Evolutionary conservation across 2,113 vertebrate species (phyloP).

Genomic region (Actenoides hombroni): DNA sequence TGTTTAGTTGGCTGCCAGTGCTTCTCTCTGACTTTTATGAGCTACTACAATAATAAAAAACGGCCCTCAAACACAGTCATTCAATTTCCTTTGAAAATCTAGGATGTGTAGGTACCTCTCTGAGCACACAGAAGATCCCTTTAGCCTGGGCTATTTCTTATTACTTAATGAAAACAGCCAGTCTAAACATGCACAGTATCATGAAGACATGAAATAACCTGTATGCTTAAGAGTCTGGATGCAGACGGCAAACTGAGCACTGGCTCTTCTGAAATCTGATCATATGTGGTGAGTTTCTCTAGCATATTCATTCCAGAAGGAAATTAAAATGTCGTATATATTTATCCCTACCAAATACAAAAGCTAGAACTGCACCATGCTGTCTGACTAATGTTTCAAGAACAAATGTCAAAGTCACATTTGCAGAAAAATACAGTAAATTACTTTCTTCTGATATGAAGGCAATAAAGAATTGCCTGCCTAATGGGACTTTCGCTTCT

Average conservation of each 20-base stretch:
- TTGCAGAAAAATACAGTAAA: background rate
- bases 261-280: background rate
- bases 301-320: background rate
- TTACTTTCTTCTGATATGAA: background rate
- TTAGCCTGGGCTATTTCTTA: background rate
- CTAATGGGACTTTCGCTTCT: background rate
- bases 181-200: background rate
- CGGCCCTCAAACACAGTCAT: background rate
- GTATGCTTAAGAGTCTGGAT: background rate
- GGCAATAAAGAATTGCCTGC: background rate
- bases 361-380: background rate
- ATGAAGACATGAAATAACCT: background rate
- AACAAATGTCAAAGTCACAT: background rate
- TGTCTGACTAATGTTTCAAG: background rate
- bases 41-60: background rate
- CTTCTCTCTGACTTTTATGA: background rate
- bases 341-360: background rate
- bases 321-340: background rate
- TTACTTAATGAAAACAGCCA: background rate
- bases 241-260: background rate
- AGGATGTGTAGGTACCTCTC: background rate
- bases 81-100: background rate
- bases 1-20: background rate
- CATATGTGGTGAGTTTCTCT: background rate
- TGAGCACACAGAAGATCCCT: background rate